phyloP scores from a whole-genome alignment of 2,113 vertebrate species.

The Barbus barbus region DNA sequence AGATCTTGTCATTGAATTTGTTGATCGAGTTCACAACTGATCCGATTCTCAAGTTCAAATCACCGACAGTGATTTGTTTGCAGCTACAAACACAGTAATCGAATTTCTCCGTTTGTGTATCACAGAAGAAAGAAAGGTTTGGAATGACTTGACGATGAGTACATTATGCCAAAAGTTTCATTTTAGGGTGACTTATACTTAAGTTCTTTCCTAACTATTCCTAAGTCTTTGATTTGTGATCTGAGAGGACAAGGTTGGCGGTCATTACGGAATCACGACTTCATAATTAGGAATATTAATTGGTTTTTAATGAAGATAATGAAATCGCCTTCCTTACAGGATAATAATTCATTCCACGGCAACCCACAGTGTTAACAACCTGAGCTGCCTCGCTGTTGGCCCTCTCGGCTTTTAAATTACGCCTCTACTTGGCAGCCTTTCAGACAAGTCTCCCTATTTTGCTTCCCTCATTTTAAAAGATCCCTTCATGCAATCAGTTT shows the following conservation, averaged over 20 bases:
- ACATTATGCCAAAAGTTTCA: background rate
- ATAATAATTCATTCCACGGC: background rate
- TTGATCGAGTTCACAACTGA: background rate
- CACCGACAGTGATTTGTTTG: background rate
- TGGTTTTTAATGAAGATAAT: constrained; percentile 9
- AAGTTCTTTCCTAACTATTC: background rate
- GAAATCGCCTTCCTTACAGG: background rate
- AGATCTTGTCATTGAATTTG: background rate
- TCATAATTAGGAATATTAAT: background rate
- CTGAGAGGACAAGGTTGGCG: background rate
- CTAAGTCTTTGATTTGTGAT: background rate
- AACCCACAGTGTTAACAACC: background rate
- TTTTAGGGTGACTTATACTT: too few species aligned
- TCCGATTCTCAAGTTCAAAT: background rate
- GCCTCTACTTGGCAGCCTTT: background rate
- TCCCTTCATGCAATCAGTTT: background rate
- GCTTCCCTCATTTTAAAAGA: background rate
- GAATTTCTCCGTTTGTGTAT: background rate
- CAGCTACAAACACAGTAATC: too few species aligned
- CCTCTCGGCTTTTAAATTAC: background rate
- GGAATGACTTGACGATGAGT: background rate
- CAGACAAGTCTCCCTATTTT: background rate
- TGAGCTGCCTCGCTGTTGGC: background rate
- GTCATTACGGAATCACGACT: background rate
- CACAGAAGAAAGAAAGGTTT: background rate